Percentiles rank a stretch among this genome's conserved stretches.
Conservation (phyloP, 2,113 vertebrate species). For the Ochotona princeps region DNA sequence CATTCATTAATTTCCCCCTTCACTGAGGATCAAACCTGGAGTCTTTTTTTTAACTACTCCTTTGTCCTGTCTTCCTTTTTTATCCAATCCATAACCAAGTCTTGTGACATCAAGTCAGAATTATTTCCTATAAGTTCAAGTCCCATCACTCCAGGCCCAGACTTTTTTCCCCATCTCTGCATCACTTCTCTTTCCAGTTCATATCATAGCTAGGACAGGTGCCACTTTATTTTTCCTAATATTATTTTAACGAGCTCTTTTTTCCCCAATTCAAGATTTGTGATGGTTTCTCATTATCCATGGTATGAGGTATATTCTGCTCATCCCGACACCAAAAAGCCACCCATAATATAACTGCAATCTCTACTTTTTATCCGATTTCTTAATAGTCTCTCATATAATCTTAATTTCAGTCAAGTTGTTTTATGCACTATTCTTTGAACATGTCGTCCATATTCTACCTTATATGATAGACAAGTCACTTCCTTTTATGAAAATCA, state of each 20-base stretch:
- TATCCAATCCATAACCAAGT: neutral
- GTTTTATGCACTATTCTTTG: neutral
- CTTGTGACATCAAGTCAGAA: neutral
- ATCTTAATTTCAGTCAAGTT: conserved; percentile 29
- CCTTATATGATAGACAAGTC: conserved; percentile 10
- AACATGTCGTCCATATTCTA: neutral
- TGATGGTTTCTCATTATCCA: neutral
- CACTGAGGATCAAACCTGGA: neutral
- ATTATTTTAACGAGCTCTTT: conserved; percentile 36
- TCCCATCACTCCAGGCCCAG: neutral
- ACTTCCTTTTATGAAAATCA: conserved; percentile 20
- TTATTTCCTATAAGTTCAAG: conserved; percentile 38
- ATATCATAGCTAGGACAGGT: neutral
- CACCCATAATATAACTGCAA: neutral
- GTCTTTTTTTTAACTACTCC: conserved; percentile 31
- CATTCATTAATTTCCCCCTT: conserved; percentile 12
- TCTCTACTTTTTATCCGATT: conserved; percentile 19
- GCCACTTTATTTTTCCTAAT: conserved; percentile 10
- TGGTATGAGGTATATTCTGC: neutral
- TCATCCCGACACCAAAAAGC: conserved; percentile 3
- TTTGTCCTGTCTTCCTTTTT: neutral
- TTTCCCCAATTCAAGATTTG: neutral
- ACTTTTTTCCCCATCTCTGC: neutral
- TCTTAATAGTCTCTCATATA: conserved; percentile 28
- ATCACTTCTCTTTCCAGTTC: conserved; percentile 9